phyloP scores from a whole-genome alignment of 2,797 vertebrate species.

The Enteromius thamalakanensis region DNA sequence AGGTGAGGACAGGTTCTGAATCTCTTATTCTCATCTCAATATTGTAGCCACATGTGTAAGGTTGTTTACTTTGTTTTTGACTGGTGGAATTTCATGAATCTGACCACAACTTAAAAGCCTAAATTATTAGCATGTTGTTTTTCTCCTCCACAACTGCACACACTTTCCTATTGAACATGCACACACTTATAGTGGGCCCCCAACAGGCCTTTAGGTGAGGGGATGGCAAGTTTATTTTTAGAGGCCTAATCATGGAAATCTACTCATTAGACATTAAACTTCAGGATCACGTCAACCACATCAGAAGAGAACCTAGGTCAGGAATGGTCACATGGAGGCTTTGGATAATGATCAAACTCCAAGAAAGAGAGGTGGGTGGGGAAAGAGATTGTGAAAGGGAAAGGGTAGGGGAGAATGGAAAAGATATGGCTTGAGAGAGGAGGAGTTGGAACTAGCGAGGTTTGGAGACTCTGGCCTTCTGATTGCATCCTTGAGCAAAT shows the following conservation, averaged over 20 bases:
- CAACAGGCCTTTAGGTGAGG: slow-evolving; percentile 61
- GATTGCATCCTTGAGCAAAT: slow-evolving; percentile 78
- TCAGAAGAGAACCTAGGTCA: slow-evolving; percentile 73
- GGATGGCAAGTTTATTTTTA: slow-evolving; percentile 67
- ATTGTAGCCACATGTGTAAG: slow-evolving; percentile 76
- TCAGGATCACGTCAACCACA: slow-evolving; percentile 71
- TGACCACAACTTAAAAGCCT: slow-evolving; percentile 70
- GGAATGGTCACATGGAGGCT: slow-evolving; percentile 71
- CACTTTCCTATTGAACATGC: slow-evolving; percentile 38
- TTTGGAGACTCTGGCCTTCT: slow-evolving; percentile 66
- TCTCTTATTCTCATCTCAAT: slow-evolving; percentile 68
- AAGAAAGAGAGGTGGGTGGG: slow-evolving; percentile 65
- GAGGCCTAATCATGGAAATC: slow-evolving; percentile 73
- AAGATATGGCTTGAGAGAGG: slow-evolving; percentile 16
- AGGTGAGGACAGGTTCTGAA: slow-evolving; percentile 57
- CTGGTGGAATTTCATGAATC: slow-evolving; percentile 74
- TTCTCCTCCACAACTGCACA: slow-evolving; percentile 43
- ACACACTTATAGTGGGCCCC: slow-evolving; percentile 20
- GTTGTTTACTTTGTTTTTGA: slow-evolving; percentile 77
- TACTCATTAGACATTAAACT: slow-evolving; percentile 71
- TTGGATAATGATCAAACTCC: slow-evolving; percentile 73
- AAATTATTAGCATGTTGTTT: slow-evolving; percentile 75
- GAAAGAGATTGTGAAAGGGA: slow-evolving; percentile 42
- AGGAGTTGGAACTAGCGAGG: slow-evolving; percentile 23
- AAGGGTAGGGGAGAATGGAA: slow-evolving; percentile 21